Evolutionary conservation across 2,888 invertebrate genomes (phyloP).

Genomic region (Pachliopta kotzebuea): DNA sequence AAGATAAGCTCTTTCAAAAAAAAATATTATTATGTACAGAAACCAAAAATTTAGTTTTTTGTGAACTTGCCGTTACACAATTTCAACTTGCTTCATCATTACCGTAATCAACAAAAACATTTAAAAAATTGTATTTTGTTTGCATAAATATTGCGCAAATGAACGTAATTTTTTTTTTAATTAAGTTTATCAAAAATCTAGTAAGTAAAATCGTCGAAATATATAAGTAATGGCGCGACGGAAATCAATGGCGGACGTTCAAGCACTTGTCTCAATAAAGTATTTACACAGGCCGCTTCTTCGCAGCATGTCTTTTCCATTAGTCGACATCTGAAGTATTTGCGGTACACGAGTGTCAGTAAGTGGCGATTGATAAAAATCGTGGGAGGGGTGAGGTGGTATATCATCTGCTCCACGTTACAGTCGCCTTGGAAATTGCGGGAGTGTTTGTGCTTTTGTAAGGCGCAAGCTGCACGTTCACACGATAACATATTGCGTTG

Average conservation of each 20-base stretch:
- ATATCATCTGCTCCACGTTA: conserved; percentile 26
- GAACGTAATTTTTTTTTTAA: no score
- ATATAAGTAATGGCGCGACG: conserved; percentile 29
- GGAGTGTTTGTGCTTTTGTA: conserved; percentile 32
- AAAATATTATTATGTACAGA: no score
- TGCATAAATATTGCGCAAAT: no score
- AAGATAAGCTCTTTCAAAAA: no score
- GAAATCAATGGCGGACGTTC: conserved; percentile 41
- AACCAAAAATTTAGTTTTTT: no score
- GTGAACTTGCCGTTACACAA: no score
- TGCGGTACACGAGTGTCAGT: conserved; percentile 71
- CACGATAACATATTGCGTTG: conserved; percentile 24
- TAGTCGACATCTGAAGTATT: conserved; percentile 74
- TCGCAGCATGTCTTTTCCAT: conserved; percentile 79
- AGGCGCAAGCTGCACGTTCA: conserved; percentile 33
- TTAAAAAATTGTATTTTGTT: no score
- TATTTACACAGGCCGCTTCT: conserved; percentile 71
- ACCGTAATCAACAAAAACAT: no score
- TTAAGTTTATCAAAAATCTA: neutral
- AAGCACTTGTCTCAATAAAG: conserved; percentile 74
- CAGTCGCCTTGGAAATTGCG: conserved; percentile 28
- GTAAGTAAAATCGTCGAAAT: neutral
- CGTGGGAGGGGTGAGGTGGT: conserved; percentile 38
- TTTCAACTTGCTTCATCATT: no score
- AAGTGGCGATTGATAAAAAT: conserved; percentile 67